phyloP scores from a whole-genome alignment of 1,140 invertebrate genomes.

The Apis dorsata region DNA sequence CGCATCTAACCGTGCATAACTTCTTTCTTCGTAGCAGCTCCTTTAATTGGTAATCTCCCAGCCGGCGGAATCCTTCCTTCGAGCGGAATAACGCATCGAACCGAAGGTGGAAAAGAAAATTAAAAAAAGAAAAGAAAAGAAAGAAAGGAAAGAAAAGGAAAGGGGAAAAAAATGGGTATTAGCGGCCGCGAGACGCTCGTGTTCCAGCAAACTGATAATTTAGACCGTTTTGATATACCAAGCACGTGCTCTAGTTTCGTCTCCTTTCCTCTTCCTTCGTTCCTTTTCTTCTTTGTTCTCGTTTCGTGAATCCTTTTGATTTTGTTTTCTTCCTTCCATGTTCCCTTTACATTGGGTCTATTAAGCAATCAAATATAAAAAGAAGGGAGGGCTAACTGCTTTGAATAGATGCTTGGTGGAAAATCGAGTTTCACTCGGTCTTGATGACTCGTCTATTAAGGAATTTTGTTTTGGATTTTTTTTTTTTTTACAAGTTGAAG shows the following conservation, averaged over 20 bases:
- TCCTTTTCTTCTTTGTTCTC: neutral
- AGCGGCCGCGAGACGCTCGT: neutral
- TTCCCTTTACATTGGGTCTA: neutral
- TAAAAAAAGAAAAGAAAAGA: neutral
- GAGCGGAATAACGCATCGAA: slow-evolving; percentile 12
- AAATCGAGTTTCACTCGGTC: slow-evolving; percentile 27
- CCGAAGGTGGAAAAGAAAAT: neutral
- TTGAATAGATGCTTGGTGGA: neutral
- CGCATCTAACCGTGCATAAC: slow-evolving; percentile 58
- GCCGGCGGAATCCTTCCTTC: slow-evolving; percentile 16
- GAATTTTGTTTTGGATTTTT: neutral
- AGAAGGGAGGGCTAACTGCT: neutral
- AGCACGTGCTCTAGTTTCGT: slow-evolving; percentile 37
- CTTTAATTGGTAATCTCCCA: slow-evolving; percentile 51
- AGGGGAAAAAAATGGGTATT: neutral
- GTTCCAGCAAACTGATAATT: slow-evolving; percentile 29
- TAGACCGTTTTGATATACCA: slow-evolving; percentile 28
- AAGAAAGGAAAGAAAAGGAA: neutral
- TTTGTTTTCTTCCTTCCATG: neutral
- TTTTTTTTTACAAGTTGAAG: neutral
- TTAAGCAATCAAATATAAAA: slow-evolving; percentile 24
- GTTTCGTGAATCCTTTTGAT: no score
- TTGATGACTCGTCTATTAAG: neutral
- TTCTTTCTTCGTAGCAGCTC: slow-evolving; percentile 36
- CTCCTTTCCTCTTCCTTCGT: neutral